A percentile compares a stretch with the other conserved stretches of the same genome.
phyloP scores from a whole-genome alignment of 2,888 invertebrate genomes.

The Netelia melanura region DNA sequence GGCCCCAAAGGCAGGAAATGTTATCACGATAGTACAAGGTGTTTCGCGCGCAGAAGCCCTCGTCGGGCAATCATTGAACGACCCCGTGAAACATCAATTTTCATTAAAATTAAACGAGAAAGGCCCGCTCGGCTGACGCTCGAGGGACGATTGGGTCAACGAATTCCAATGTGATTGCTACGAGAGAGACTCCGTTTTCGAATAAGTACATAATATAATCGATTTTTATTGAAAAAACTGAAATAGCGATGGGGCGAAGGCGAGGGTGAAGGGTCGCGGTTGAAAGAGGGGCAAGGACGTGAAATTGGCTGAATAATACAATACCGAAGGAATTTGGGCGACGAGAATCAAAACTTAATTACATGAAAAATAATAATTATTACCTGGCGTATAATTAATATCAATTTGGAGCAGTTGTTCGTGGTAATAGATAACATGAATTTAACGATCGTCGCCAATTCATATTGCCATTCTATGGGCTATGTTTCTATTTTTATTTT shows the following conservation, averaged over 20 bases:
- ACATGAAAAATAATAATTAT: too few relatives aligned
- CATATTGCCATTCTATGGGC: too few relatives aligned
- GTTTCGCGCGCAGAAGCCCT: conserved; percentile 52
- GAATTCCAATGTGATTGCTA: conserved; percentile 46
- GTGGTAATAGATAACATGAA: too few relatives aligned
- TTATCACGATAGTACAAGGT: conserved; percentile 50
- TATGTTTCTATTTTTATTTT: too few relatives aligned
- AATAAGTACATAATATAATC: conserved; percentile 40
- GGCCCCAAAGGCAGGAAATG: background rate
- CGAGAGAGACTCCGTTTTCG: conserved; percentile 23
- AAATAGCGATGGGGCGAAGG: too few relatives aligned
- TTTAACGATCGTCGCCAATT: too few relatives aligned
- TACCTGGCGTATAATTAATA: too few relatives aligned
- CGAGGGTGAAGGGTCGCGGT: too few relatives aligned
- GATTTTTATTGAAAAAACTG: conserved; percentile 24
- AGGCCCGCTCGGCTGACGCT: conserved; percentile 21
- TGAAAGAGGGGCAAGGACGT: background rate
- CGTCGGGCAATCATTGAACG: conserved; percentile 50
- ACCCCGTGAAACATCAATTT: conserved; percentile 70
- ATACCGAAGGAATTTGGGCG: conserved; percentile 43
- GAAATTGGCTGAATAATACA: conserved; percentile 45
- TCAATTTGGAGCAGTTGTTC: too few relatives aligned
- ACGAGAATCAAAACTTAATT: conserved; percentile 55
- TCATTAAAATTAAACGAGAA: conserved; percentile 70
- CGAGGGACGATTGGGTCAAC: conserved; percentile 19